Conservation (phyloP, 1,140 invertebrate genomes). For the Drosophila parabipectinata region DNA sequence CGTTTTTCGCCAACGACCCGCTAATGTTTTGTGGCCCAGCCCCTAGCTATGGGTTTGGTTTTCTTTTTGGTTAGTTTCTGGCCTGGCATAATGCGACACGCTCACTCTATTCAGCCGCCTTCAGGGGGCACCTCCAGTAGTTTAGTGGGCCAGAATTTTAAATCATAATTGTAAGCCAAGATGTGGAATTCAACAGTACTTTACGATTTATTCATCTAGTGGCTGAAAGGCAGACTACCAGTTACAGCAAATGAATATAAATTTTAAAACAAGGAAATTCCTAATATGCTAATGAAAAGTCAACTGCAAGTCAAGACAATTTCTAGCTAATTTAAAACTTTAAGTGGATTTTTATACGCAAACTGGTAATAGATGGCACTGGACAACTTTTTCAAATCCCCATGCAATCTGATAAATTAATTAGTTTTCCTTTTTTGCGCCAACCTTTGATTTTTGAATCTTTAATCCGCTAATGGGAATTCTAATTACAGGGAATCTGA, state of each 20-base stretch:
- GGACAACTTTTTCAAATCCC: not conserved
- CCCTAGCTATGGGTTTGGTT: not conserved
- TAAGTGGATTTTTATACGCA: not conserved
- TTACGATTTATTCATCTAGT: not conserved
- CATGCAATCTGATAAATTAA: not conserved
- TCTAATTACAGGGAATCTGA: not conserved
- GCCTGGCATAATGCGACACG: conserved; percentile 19
- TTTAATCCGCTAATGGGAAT: conserved; percentile 3
- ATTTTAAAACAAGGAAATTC: not conserved
- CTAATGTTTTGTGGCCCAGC: conserved; percentile 51
- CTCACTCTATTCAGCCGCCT: conserved; percentile 2
- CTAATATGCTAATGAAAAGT: not conserved
- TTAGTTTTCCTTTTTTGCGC: not conserved
- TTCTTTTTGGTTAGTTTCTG: not conserved
- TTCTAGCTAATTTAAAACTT: not conserved
- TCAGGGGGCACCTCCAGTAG: not conserved
- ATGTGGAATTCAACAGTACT: not conserved
- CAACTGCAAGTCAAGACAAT: not conserved
- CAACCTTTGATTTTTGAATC: not conserved
- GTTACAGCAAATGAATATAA: not conserved
- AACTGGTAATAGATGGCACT: not conserved
- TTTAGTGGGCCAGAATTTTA: conserved; percentile 5
- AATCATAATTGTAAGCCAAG: not conserved
- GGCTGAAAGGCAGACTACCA: not conserved
- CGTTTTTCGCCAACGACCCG: conserved; percentile 58